Percentiles rank a stretch among this genome's conserved stretches.
Conservation (phyloP, 2,113 vertebrate species). For the Prinia subflava region DNA sequence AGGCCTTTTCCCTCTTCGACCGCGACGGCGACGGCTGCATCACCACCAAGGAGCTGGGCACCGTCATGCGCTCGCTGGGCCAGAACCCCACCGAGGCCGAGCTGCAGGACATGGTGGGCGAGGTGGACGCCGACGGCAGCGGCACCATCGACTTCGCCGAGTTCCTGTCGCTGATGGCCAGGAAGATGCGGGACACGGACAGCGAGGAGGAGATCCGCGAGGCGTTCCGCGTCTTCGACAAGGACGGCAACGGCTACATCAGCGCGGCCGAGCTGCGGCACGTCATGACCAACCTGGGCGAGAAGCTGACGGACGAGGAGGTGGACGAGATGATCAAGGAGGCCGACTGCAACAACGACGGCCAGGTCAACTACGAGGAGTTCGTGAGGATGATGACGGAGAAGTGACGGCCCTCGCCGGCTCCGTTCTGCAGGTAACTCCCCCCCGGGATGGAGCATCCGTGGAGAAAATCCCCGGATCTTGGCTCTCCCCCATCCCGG, state of each 20-base stretch:
- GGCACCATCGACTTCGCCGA: slow-evolving; percentile 64
- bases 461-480: background rate
- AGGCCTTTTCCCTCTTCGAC: slow-evolving; percentile 88
- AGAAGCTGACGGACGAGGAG: slow-evolving; percentile 61
- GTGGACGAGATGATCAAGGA: slow-evolving; percentile 57
- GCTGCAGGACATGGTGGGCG: slow-evolving; percentile 82
- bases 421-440: background rate
- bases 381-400: slow-evolving; percentile 58
- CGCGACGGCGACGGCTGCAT: slow-evolving; percentile 85
- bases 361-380: slow-evolving; percentile 61
- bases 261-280: slow-evolving; percentile 50
- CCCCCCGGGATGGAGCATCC: rapidly evolving
- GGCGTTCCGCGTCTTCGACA: slow-evolving; percentile 73
- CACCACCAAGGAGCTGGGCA: slow-evolving; percentile 83
- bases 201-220: slow-evolving; percentile 74
- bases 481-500: rapidly evolving
- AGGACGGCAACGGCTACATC: slow-evolving; percentile 50
- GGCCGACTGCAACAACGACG: slow-evolving; percentile 34
- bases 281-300: slow-evolving; percentile 54
- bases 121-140: slow-evolving; percentile 82
- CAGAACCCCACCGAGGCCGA: slow-evolving; percentile 85
- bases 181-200: slow-evolving; percentile 61
- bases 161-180: slow-evolving; percentile 72
- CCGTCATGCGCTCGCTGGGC: slow-evolving; percentile 86
- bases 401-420: background rate